Evolutionary conservation across 2,797 vertebrate species (phyloP), one percentile per base, ranked within the genome.

Genomic region (Microcaecilia unicolor): DNA sequence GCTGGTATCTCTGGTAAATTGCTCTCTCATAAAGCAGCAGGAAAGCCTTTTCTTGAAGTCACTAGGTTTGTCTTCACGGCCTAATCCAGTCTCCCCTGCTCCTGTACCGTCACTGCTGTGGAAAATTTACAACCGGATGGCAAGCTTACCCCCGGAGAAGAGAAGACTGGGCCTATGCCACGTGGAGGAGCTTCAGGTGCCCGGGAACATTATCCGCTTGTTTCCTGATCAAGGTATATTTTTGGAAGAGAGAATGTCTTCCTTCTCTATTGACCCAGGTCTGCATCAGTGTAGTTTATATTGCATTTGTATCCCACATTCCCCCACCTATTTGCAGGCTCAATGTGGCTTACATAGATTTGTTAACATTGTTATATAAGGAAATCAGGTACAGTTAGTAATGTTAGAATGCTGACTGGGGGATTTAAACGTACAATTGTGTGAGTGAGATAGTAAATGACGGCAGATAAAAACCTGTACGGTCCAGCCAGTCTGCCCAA

Each of bases 121-220:
- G 92, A 80, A 65, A 54, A 86, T 97, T 50, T 93, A 91, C 61
- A 80, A 67, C 15, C 54, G 35, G 46, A 53, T 66, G 7, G 42
- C 5, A 22, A 2, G 0, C 2, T 10, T 4, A 18, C 8, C 31
- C 5, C 0, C 28, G 3, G 0, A 10, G 0, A 4, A 6, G 5
- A 4, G 3, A 22, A 67, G 6, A 37, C 59, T 9, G 25, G 24
- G 0, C 2, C 55, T 74, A 1, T 98, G 93, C 36, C 68, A 77
- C 51, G 75, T 96, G 65, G 74, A 87, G 0, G 91, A 93, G 39
- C 81, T 91, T 3, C 80, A 85, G 8, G 92, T 98, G 11, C 81
- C 80, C 3, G 95, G 95, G 1, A 90, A 91, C 76, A 88, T 93
- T 51, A 76, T 98, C 55, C 75, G 94, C 5, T 81, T 88, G 48